phyloP scores from a whole-genome alignment of 1,140 invertebrate species.

The Nephila pilipes region DNA sequence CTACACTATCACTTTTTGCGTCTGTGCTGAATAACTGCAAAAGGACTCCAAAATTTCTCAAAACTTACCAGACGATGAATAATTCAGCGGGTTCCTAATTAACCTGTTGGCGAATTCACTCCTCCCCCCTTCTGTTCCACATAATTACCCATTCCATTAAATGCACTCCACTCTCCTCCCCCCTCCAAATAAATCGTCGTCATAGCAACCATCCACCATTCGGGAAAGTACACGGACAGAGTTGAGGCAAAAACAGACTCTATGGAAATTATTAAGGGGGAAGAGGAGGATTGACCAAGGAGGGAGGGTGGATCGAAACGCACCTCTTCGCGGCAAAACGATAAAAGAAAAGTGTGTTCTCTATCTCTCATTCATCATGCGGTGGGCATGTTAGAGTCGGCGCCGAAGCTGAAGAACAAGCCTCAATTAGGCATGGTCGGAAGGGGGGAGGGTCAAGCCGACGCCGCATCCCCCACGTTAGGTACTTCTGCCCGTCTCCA shows the following conservation, averaged over 20 bases:
- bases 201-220: not conserved
- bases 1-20: too few species aligned
- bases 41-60: not conserved
- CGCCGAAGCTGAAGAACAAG: constrained; percentile 38
- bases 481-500: not conserved
- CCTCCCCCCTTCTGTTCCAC: not conserved
- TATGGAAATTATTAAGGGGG: not conserved
- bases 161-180: not conserved
- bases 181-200: not conserved
- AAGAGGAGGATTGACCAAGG: not conserved
- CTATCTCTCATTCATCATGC: constrained; percentile 16
- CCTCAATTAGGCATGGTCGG: constrained; percentile 59
- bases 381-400: not conserved
- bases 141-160: constrained; percentile 26
- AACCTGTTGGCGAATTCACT: constrained; percentile 3
- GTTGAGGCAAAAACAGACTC: not conserved
- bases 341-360: constrained; percentile 16
- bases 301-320: not conserved
- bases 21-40: not conserved
- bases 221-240: not conserved
- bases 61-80: constrained; percentile 5
- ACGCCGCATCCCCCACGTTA: not conserved
- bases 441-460: not conserved
- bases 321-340: constrained; percentile 25
- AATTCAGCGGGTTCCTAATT: constrained; percentile 1